Percentiles rank a stretch among this genome's conserved stretches.
These are phyloP conservation scores for Hydroisotoma schaefferi DNA, from an alignment of 2,888 invertebrate genomes.

Conservation along the genomic window DNA sequence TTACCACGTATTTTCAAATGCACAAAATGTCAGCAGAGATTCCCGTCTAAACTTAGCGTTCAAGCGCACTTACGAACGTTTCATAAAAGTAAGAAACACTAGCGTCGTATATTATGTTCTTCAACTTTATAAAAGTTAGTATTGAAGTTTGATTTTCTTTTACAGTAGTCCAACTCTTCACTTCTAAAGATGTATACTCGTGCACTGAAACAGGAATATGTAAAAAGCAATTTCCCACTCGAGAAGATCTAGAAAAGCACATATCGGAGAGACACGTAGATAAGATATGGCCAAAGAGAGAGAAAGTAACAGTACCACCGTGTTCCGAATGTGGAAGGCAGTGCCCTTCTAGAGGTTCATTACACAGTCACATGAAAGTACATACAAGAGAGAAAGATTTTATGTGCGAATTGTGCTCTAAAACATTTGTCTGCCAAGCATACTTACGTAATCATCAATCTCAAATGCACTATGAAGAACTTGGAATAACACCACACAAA, in stretches of 20 bases:
- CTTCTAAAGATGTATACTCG: background rate
- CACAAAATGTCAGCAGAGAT: background rate
- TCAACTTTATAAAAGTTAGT: too few species aligned
- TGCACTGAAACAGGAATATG: background rate
- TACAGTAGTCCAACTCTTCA: background rate
- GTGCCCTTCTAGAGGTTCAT: background rate
- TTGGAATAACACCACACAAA: conserved; percentile 13
- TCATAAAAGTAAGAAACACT: background rate
- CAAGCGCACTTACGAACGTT: background rate
- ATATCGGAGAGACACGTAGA: background rate
- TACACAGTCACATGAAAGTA: background rate
- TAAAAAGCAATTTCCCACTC: background rate
- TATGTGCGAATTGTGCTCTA: conserved; percentile 21
- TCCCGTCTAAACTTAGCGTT: background rate
- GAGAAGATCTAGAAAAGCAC: background rate
- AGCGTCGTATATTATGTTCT: too few species aligned
- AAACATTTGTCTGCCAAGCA: conserved; percentile 8
- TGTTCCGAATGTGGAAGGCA: background rate
- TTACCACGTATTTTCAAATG: background rate
- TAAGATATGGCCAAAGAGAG: background rate
- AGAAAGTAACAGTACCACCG: background rate
- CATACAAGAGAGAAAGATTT: conserved; percentile 4
- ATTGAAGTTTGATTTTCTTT: background rate
- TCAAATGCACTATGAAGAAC: conserved; percentile 13
- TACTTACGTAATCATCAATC: conserved; percentile 18